A percentile compares a stretch with the other conserved stretches of the same genome.
These are phyloP conservation scores for Empidonax alnorum DNA, from an alignment of 2,113 vertebrate species.

Conservation along the genomic window DNA sequence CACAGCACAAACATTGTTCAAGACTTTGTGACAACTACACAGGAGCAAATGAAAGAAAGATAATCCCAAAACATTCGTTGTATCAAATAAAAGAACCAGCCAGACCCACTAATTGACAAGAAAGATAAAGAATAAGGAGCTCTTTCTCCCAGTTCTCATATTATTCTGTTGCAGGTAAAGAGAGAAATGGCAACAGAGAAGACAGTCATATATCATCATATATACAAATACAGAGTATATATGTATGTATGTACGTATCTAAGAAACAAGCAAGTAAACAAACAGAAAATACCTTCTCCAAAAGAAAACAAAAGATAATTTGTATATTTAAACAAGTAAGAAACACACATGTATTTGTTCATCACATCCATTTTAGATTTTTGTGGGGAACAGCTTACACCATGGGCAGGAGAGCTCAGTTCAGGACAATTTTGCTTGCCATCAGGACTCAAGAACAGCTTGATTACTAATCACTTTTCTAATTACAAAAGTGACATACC, in stretches of 20 bases:
- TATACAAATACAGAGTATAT: background rate
- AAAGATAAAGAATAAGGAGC: background rate
- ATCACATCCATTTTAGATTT: background rate
- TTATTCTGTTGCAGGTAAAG: background rate
- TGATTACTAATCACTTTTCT: background rate
- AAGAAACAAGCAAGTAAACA: background rate
- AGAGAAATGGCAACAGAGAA: background rate
- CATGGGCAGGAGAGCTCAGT: accelerated
- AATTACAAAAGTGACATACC: background rate
- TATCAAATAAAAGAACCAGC: background rate
- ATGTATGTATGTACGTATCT: no score
- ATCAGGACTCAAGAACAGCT: accelerated
- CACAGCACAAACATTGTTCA: background rate
- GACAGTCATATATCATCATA: no score
- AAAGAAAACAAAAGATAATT: background rate
- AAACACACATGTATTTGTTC: background rate
- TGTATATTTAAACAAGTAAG: background rate
- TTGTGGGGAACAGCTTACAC: background rate
- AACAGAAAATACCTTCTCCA: background rate
- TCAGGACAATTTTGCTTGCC: background rate
- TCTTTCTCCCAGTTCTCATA: background rate
- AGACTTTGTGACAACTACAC: background rate
- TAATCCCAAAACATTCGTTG: background rate
- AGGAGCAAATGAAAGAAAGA: background rate
- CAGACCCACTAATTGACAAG: background rate